A percentile compares a stretch with the other conserved stretches of the same genome.
These are phyloP conservation scores for Ellobius talpinus DNA, from an alignment of 2,113 vertebrate species.

Conservation along the genomic window DNA sequence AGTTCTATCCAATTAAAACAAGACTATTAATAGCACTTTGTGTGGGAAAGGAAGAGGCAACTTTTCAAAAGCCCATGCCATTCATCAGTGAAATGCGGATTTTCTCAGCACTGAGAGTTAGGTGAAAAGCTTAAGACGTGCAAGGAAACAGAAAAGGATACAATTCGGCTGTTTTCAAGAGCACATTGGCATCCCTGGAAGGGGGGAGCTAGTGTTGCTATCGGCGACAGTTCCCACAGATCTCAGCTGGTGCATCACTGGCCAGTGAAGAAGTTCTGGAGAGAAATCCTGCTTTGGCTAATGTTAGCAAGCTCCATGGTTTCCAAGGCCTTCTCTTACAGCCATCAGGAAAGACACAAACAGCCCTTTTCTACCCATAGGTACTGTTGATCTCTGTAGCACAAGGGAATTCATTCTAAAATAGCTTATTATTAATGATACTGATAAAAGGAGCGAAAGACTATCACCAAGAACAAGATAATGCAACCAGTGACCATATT, in stretches of 20 bases:
- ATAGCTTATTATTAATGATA: background rate
- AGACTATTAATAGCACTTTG: conserved; percentile 79
- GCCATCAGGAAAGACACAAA: background rate
- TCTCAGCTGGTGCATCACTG: background rate
- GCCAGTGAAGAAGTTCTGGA: conserved; percentile 29
- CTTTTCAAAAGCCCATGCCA: conserved; percentile 24
- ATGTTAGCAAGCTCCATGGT: conserved; percentile 41
- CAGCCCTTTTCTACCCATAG: background rate
- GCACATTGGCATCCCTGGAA: background rate
- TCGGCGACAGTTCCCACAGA: conserved; percentile 40
- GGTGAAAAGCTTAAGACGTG: conserved; percentile 34
- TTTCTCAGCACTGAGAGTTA: background rate
- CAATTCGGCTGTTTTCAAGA: background rate
- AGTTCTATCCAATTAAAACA: conserved; percentile 83
- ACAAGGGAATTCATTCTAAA: background rate
- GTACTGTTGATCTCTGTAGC: background rate
- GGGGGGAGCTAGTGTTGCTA: background rate
- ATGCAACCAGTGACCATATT: background rate
- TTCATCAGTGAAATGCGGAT: conserved; percentile 39
- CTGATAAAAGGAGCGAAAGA: background rate
- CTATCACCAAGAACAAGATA: background rate
- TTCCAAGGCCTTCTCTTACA: conserved; percentile 47
- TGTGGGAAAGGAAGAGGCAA: conserved; percentile 69
- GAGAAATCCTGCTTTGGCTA: conserved; percentile 53
- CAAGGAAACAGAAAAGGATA: background rate